These are phyloP conservation scores for Octopus bimaculoides DNA, from an alignment of 1,140 invertebrate species.

Conservation along the genomic window DNA sequence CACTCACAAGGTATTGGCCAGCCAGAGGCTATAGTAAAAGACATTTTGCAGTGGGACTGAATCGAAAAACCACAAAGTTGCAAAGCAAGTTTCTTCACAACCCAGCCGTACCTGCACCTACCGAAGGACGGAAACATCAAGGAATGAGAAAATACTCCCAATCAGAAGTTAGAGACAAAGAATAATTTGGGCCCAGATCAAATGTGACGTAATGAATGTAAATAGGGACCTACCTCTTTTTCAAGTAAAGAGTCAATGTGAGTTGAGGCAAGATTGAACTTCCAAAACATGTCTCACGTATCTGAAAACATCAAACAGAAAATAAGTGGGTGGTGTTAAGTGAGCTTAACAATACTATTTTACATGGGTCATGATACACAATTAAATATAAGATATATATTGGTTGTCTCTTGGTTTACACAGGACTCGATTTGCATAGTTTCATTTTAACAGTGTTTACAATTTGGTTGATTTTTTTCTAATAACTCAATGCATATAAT, in stretches of 20 bases:
- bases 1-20: too few species aligned
- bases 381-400: too few species aligned
- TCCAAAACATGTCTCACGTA: conserved; percentile 72
- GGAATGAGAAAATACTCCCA: neutral
- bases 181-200: conserved; percentile 1
- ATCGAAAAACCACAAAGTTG: neutral
- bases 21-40: too few species aligned
- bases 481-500: too few species aligned
- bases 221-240: conserved; percentile 67
- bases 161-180: conserved; percentile 17
- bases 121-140: conserved; percentile 8
- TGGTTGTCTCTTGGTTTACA: too few species aligned
- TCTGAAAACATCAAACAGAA: conserved; percentile 21
- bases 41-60: neutral
- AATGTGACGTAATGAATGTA: conserved; percentile 4
- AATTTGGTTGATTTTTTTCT: too few species aligned
- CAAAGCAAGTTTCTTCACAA: neutral
- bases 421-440: too few species aligned
- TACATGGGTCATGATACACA: too few species aligned
- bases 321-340: neutral
- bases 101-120: conserved; percentile 10
- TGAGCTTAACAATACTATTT: too few species aligned
- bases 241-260: conserved; percentile 74
- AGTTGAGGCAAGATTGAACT: conserved; percentile 70
- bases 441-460: too few species aligned